Evolutionary conservation across 2,888 invertebrate genomes (phyloP).

Genomic region (Acanthosepion lycidas): DNA sequence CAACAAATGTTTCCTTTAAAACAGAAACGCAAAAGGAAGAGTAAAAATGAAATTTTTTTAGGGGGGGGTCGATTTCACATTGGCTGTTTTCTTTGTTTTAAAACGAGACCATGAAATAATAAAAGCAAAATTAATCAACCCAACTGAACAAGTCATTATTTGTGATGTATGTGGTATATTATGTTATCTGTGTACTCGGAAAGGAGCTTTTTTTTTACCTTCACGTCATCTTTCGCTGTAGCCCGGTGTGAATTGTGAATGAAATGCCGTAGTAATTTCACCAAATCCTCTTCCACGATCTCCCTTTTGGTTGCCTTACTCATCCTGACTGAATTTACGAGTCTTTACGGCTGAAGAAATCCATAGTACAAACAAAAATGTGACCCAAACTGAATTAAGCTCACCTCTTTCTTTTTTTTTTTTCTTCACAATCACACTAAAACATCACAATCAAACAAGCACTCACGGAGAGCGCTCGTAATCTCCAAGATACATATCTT

Average conservation of each 20-base stretch:
- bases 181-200: no score
- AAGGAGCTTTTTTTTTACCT: conserved; percentile 33
- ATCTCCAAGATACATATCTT: not conserved
- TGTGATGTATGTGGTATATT: no score
- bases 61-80: no score
- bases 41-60: no score
- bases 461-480: not conserved
- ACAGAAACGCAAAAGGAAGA: no score
- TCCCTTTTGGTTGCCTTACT: not conserved
- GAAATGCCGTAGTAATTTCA: conserved; percentile 42
- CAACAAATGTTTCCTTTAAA: no score
- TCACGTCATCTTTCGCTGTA: conserved; percentile 34
- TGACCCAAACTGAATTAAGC: not conserved
- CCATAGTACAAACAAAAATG: not conserved
- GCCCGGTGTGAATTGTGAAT: conserved; percentile 42
- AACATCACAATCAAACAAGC: not conserved
- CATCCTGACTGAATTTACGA: not conserved
- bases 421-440: not conserved
- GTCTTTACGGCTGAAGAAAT: not conserved
- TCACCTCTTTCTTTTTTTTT: not conserved
- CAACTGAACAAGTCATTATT: no score
- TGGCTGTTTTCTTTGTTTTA: no score
- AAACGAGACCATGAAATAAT: no score
- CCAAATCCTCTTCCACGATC: conserved; percentile 36
- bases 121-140: no score